Evolutionary conservation across 2,113 vertebrate genomes (phyloP).

Genomic region (Rhegmatorhina hoffmannsi): DNA sequence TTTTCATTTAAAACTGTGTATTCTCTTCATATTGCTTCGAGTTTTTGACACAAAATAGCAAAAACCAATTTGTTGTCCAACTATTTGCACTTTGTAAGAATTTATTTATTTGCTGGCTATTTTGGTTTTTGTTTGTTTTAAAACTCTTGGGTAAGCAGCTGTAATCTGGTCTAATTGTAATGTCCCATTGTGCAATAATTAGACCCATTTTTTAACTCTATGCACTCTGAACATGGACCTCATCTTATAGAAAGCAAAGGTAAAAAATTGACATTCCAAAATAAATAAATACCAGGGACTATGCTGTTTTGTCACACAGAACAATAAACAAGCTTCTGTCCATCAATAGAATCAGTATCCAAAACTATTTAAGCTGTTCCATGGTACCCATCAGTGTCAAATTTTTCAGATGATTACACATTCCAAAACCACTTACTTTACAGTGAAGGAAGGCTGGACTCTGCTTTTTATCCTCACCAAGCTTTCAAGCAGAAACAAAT

Average conservation of each 20-base stretch:
- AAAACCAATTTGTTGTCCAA: not conserved
- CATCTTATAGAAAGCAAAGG: not conserved
- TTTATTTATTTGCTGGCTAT: not conserved
- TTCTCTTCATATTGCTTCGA: not conserved
- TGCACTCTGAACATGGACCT: not conserved
- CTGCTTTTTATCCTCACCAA: constrained; percentile 23
- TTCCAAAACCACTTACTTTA: constrained; percentile 17
- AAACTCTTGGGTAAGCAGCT: not conserved
- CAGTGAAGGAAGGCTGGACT: constrained; percentile 4
- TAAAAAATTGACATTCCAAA: not conserved
- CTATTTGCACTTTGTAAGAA: not conserved
- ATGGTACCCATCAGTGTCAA: not conserved
- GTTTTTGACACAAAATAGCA: not conserved
- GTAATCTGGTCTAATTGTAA: not conserved
- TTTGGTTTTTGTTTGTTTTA: not conserved
- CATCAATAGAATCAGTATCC: not conserved
- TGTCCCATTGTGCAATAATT: not conserved
- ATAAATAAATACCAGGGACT: not conserved
- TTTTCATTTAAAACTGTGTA: not conserved
- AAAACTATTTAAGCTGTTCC: not conserved
- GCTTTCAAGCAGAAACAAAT: constrained; percentile 40
- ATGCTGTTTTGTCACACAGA: not conserved
- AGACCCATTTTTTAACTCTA: not conserved
- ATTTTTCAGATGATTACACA: not conserved
- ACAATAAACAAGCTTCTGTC: not conserved